These are phyloP conservation scores for Phyllotreta cruciferae DNA, from an alignment of 2,888 invertebrate genomes.

Conservation along the genomic window DNA sequence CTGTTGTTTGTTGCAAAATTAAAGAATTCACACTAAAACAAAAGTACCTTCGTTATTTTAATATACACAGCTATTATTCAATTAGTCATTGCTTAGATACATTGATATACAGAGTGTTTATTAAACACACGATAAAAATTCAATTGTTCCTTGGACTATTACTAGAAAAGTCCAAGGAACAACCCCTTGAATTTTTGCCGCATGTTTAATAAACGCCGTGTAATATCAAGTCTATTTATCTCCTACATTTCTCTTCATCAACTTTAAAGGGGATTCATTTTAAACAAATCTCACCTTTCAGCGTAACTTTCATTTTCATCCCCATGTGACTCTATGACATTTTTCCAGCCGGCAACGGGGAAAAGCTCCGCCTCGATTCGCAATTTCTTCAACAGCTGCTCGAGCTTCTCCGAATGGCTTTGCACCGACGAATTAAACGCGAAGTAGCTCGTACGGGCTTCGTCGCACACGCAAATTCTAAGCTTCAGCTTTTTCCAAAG, in stretches of 20 bases:
- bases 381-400: constrained; percentile 79
- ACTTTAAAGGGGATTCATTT: too few species aligned
- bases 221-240: too few species aligned
- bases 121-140: background rate
- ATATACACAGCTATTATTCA: constrained; percentile 5
- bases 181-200: too few species aligned
- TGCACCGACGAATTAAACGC: constrained; percentile 48
- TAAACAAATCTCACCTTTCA: constrained; percentile 52
- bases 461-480: constrained; percentile 84
- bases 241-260: too few species aligned
- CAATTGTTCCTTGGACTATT: background rate
- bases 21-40: constrained; percentile 74
- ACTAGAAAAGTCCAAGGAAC: background rate
- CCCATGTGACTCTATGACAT: constrained; percentile 52
- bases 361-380: constrained; percentile 87
- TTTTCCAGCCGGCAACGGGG: constrained; percentile 63
- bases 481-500: constrained; percentile 88
- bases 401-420: constrained; percentile 61
- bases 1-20: constrained; percentile 75
- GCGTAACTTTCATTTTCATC: constrained; percentile 51
- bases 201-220: too few species aligned
- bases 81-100: too few species aligned
- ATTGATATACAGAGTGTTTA: too few species aligned
- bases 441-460: constrained; percentile 53
- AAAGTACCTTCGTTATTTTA: background rate